Evolutionary conservation across 2,888 invertebrate genomes (phyloP), one percentile per base, ranked within the genome.

Genomic region (Corbicula japonica): DNA sequence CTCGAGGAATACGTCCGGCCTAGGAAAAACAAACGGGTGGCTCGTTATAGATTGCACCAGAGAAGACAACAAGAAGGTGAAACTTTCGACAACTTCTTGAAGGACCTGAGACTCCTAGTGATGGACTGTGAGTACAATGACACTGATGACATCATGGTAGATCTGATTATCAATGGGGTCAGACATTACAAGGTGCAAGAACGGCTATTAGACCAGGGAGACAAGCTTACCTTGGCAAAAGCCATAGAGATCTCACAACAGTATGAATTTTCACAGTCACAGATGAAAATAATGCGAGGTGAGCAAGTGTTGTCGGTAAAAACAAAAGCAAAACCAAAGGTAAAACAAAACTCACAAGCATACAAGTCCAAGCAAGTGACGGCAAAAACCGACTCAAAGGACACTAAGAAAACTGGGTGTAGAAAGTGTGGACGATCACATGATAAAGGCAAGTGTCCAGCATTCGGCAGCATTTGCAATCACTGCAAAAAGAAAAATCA

Each of bases 111-210:
- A 68, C 61, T n/a, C n/a, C n/a, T n/a, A n/a, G n/a, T n/a, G n/a
- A n/a, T n/a, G n/a, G n/a, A n/a, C n/a, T n/a, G n/a, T 80, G 83
- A 80, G n/a, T 74, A 77, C 28, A 34, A 52, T 18, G 56, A 81
- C 32, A 46, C 54, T 23, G 41, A 68, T 38, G 60, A 69, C 30
- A 38, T 81, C 6, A 23, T 74, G 12, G 68, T 81, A 32, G 74
- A 72, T 34, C 30, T 76, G 8, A 60, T 80, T 3, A 66, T 80
- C 23, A 48, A 23, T 60, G 78, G 66, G 2, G 80, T 77, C 0
- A 68, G 38, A 38, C 76, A 74, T 18, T 23, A 21, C 15, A 75
- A 77, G 41, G 71, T 81, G 0, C 73, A 77, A 70, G 65, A 70
- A 63, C 28, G 72, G 21, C 46, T 66, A n/a, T 52, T 76, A 41